phyloP scores from a whole-genome alignment of 2,888 invertebrate species.

The Eugnorisma glareosa region DNA sequence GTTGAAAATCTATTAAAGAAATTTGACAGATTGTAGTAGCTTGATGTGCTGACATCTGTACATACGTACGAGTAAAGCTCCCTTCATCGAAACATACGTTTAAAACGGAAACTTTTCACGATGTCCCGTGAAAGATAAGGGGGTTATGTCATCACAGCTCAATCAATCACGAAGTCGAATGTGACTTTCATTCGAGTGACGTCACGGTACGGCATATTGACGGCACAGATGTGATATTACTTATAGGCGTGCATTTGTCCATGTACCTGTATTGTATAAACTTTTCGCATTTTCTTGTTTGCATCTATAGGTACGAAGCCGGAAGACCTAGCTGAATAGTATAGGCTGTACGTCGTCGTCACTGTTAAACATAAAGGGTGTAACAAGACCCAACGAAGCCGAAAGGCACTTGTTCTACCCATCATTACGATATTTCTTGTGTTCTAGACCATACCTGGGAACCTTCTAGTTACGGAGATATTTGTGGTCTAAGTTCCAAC shows the following conservation, averaged over 20 bases:
- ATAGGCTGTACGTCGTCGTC: background rate
- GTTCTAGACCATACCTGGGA: too few species aligned
- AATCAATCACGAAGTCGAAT: conserved; percentile 61
- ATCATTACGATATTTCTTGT: too few species aligned
- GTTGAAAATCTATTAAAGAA: too few species aligned
- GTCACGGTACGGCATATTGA: conserved; percentile 42
- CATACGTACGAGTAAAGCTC: background rate
- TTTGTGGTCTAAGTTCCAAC: too few species aligned
- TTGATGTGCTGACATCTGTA: too few species aligned
- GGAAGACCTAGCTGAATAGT: background rate
- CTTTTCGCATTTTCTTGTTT: conserved; percentile 6
- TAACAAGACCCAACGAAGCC: too few species aligned
- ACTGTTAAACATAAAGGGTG: background rate
- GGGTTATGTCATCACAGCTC: conserved; percentile 52
- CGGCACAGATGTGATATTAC: conserved; percentile 55
- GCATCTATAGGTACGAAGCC: background rate
- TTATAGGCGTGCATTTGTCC: conserved; percentile 34
- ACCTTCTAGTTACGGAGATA: too few species aligned
- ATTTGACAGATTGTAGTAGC: too few species aligned
- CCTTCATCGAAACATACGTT: conserved; percentile 5
- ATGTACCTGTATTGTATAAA: conserved; percentile 2
- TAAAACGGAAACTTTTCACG: conserved; percentile 28
- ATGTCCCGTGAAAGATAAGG: conserved; percentile 45
- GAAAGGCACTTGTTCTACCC: too few species aligned
- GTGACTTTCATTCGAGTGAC: conserved; percentile 46